These are phyloP conservation scores for Pecten maximus DNA, from an alignment of 2,888 invertebrate genomes.

Conservation along the genomic window DNA sequence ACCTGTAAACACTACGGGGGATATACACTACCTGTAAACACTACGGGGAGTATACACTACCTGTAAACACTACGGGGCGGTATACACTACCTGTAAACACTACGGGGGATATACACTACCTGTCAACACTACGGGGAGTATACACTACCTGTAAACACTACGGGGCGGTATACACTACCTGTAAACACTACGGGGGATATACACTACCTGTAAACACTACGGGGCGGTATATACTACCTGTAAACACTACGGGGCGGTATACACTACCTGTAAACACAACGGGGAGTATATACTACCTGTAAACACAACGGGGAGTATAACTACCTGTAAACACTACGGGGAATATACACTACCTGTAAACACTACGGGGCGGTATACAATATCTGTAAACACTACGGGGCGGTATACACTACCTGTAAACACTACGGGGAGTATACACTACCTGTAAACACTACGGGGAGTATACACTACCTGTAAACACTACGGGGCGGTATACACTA, in stretches of 20 bases:
- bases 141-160: not conserved
- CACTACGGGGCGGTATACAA: not conserved
- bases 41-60: no score
- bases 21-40: not conserved
- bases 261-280: not conserved
- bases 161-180: no score
- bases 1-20: not conserved
- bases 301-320: constrained; percentile 6
- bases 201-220: not conserved
- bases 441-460: not conserved
- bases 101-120: no score
- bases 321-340: constrained; percentile 1
- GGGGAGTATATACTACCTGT: no score
- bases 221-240: no score
- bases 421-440: no score
- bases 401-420: no score
- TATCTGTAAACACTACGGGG: not conserved
- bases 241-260: not conserved
- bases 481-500: no score
- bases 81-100: not conserved
- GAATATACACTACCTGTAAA: no score
- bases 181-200: not conserved
- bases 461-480: not conserved
- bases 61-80: not conserved
- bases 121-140: not conserved